Evolutionary conservation across 2,113 vertebrate species (phyloP).

Genomic region (Fukomys damarensis): DNA sequence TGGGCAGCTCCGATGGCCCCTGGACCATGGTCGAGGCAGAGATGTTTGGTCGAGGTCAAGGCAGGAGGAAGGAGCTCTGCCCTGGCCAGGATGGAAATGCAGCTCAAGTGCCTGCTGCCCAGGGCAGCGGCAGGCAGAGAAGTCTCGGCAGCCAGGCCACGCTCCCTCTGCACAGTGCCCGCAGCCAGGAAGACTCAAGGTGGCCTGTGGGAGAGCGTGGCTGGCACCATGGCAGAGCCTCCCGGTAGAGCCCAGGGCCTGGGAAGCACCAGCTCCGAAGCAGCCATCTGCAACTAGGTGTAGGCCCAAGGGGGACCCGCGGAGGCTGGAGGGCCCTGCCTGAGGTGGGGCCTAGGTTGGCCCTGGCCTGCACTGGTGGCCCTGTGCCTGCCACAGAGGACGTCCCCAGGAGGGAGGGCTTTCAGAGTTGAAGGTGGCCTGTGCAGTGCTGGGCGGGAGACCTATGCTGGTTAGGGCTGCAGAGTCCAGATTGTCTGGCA

Average conservation of each 20-base stretch:
- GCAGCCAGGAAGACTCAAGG: rapidly evolving
- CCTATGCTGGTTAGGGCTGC: not conserved
- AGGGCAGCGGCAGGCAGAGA: not conserved
- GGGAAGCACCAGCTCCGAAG: not conserved
- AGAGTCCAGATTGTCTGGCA: rapidly evolving
- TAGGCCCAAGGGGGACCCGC: rapidly evolving
- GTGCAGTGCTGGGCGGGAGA: rapidly evolving
- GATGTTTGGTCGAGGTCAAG: not conserved
- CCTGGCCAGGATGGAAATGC: rapidly evolving
- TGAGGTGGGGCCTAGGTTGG: rapidly evolving
- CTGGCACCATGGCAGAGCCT: rapidly evolving
- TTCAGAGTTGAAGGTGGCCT: rapidly evolving
- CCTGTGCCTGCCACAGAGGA: rapidly evolving
- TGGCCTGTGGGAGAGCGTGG: not conserved
- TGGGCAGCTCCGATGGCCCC: not conserved
- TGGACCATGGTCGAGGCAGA: not conserved
- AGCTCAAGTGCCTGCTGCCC: rapidly evolving
- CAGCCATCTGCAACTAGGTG: not conserved
- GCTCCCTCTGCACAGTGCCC: rapidly evolving
- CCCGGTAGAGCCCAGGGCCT: no score
- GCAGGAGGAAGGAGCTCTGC: not conserved
- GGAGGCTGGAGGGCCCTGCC: not conserved
- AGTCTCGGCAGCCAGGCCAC: rapidly evolving
- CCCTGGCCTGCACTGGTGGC: rapidly evolving
- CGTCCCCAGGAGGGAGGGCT: not conserved